Evolutionary conservation across 2,797 vertebrate genomes (phyloP).

Genomic region (Bradypodion pumilum): DNA sequence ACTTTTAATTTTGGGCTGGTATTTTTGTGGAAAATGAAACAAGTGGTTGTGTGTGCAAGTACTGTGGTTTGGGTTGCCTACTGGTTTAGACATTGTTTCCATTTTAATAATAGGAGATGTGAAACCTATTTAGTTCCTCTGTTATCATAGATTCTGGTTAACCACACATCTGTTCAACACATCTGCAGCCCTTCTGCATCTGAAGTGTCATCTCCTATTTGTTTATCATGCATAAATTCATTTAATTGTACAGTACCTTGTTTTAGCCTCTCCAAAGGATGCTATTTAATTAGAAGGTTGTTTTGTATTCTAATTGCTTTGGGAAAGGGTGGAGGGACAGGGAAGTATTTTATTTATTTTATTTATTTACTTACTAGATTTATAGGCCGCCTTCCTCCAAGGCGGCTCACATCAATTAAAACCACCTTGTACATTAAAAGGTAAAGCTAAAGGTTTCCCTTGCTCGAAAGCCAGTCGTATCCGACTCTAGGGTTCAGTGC

Average conservation of each 20-base stretch:
- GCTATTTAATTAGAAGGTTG: no score
- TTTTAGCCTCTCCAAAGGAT: not conserved
- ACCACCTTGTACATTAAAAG: no score
- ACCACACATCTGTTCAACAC: not conserved
- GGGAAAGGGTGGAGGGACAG: no score
- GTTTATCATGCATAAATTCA: not conserved
- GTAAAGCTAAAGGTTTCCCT: no score
- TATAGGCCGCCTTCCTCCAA: no score
- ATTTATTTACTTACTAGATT: no score
- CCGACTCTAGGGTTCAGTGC: no score
- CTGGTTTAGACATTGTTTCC: conserved; percentile 16
- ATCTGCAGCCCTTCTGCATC: not conserved
- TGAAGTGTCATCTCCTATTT: not conserved
- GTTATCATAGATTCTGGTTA: not conserved
- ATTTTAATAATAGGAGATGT: not conserved
- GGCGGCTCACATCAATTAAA: no score
- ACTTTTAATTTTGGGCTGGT: conserved; percentile 16
- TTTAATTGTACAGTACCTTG: not conserved
- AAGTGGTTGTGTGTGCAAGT: not conserved
- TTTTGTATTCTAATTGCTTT: no score
- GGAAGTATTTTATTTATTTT: no score
- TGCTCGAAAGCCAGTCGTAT: no score
- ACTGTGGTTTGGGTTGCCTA: not conserved
- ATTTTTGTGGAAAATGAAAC: conserved; percentile 26
- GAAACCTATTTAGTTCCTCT: not conserved